These are phyloP conservation scores for Goniozus legneri DNA, from an alignment of 1,140 invertebrate species.

Conservation along the genomic window DNA sequence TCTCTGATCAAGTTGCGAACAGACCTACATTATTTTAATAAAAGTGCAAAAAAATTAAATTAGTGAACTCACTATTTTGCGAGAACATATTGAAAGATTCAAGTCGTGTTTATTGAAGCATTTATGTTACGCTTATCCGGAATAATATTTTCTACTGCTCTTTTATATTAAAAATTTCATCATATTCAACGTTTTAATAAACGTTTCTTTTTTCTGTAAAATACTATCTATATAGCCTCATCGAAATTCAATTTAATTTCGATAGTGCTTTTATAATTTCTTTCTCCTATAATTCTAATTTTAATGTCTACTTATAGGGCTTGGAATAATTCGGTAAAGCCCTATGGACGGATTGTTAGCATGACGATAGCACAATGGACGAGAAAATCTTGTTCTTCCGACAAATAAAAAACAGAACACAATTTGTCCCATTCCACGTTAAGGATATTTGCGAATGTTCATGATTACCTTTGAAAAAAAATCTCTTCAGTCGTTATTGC, in stretches of 20 bases:
- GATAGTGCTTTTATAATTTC: no score
- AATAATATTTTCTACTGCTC: no score
- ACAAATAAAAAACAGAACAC: slow-evolving; percentile 40
- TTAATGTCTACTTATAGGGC: slow-evolving; percentile 39
- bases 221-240: neutral
- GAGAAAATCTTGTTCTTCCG: no score
- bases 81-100: neutral
- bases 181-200: no score
- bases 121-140: no score
- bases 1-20: neutral
- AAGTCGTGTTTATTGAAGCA: neutral
- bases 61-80: neutral
- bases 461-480: no score
- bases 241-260: no score
- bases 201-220: slow-evolving; percentile 2
- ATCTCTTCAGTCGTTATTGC: no score
- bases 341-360: slow-evolving; percentile 48
- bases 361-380: slow-evolving; percentile 45
- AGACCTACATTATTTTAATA: no score
- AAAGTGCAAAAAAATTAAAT: neutral
- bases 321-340: slow-evolving; percentile 47
- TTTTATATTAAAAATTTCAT: neutral
- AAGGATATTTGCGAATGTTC: no score
- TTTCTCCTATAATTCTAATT: slow-evolving; percentile 2
- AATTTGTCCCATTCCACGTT: slow-evolving; percentile 26